Conservation (phyloP, 2,113 vertebrate species). For the Anoura caudifer region DNA sequence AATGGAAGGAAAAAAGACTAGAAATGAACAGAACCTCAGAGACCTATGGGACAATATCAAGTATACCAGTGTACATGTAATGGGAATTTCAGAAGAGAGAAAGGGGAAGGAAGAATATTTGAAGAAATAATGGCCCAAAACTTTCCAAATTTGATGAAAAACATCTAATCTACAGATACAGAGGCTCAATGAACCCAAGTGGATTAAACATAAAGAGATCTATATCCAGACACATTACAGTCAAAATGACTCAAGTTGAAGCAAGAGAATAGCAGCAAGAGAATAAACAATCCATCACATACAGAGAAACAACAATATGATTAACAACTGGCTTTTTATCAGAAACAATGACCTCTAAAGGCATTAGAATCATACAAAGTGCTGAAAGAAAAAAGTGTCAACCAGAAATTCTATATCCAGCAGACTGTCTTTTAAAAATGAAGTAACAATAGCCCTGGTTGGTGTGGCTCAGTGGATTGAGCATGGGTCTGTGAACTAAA, state of each 20-base stretch:
- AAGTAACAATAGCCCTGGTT: not conserved
- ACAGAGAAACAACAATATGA: not conserved
- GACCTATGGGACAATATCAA: not conserved
- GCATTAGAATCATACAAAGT: not conserved
- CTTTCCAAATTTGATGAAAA: conserved; percentile 11
- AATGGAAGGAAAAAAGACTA: not conserved
- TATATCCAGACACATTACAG: not conserved
- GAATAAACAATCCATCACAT: conserved; percentile 9
- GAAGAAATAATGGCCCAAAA: conserved; percentile 14
- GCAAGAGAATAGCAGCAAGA: not conserved
- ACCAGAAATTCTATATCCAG: conserved; percentile 37
- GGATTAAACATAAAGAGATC: conserved; percentile 9
- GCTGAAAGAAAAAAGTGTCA: not conserved
- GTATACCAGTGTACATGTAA: not conserved
- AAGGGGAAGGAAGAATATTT: not conserved
- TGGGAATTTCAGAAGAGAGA: not conserved
- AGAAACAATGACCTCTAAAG: not conserved
- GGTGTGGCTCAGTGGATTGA: no score
- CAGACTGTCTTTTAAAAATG: conserved; percentile 18
- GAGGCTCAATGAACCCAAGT: not conserved
- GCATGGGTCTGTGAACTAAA: no score
- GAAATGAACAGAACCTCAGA: not conserved
- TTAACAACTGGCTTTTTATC: not conserved
- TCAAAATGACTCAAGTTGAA: not conserved
- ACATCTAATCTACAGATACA: not conserved